phyloP scores from a whole-genome alignment of 2,797 vertebrate species.

The Takifugu ocellatus region DNA sequence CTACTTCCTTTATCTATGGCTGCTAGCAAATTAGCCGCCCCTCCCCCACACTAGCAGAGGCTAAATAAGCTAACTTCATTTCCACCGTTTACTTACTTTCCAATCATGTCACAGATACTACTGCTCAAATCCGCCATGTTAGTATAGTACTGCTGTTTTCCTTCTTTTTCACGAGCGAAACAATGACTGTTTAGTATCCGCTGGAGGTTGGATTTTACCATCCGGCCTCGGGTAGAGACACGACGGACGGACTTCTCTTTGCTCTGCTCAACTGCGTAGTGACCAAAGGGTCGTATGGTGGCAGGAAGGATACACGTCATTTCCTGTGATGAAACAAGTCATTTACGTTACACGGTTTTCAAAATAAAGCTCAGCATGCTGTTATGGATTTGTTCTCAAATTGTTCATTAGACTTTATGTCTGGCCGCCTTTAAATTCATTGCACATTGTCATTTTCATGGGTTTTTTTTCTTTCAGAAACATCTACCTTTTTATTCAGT shows the following conservation, averaged over 20 bases:
- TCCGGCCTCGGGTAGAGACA: conserved; percentile 81
- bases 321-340: accelerated
- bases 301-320: conserved; percentile 13
- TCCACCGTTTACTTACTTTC: conserved; percentile 74
- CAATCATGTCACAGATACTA: conserved; percentile 80
- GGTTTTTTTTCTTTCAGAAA: too few relatives aligned
- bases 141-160: conserved; percentile 70
- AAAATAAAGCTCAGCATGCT: conserved; percentile 21
- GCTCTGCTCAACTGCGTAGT: conserved; percentile 60
- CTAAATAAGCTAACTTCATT: conserved; percentile 26
- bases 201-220: conserved; percentile 89
- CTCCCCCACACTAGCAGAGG: conserved; percentile 56
- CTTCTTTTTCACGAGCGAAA: conserved; percentile 86
- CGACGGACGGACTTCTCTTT: conserved; percentile 71
- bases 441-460: too few relatives aligned
- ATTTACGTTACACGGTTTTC: conserved; percentile 25
- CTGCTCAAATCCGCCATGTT: conserved; percentile 78
- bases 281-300: conserved; percentile 7
- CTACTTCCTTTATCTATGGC: conserved; percentile 49
- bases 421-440: too few relatives aligned
- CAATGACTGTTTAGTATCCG: conserved; percentile 87
- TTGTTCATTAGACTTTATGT: too few relatives aligned
- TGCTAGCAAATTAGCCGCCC: conserved; percentile 44
- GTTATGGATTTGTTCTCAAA: too few relatives aligned
- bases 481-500: too few relatives aligned